A percentile compares a stretch with the other conserved stretches of the same genome.
These are phyloP conservation scores for Clarias batrachus DNA, from an alignment of 2,113 vertebrate species.

Conservation along the genomic window DNA sequence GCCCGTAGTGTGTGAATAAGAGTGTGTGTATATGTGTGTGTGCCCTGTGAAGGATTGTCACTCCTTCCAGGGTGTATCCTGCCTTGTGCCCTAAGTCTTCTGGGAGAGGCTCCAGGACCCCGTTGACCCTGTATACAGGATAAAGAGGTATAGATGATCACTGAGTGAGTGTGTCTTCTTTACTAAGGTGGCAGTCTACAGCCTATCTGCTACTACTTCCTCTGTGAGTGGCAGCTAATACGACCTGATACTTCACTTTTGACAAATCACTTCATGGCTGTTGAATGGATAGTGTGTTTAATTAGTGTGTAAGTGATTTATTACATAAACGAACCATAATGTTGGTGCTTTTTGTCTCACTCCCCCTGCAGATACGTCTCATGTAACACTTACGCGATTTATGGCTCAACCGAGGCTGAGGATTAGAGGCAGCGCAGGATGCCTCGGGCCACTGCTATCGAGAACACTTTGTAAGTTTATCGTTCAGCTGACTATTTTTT, in stretches of 20 bases:
- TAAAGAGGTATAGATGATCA: no score
- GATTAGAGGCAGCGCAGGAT: slow-evolving; percentile 13
- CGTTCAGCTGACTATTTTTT: slow-evolving; percentile 8
- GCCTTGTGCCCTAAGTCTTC: no score
- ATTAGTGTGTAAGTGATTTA: slow-evolving; percentile 36
- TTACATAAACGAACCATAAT: slow-evolving; percentile 22
- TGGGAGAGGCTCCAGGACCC: no score
- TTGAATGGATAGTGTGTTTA: slow-evolving; percentile 36
- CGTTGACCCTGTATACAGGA: no score
- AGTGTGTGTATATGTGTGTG: no score
- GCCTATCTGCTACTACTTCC: slow-evolving; percentile 34
- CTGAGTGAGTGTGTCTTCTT: background rate
- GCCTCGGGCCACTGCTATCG: slow-evolving; percentile 21
- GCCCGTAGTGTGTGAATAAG: no score
- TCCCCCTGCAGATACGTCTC: background rate
- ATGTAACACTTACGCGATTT: background rate
- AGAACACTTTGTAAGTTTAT: slow-evolving; percentile 29
- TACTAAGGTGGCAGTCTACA: slow-evolving; percentile 53
- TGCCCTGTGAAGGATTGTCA: no score
- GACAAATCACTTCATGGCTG: slow-evolving; percentile 38
- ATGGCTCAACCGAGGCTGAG: background rate
- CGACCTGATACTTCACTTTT: slow-evolving; percentile 35
- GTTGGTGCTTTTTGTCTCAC: background rate
- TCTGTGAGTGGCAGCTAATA: slow-evolving; percentile 42
- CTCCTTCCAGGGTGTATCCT: no score